These are phyloP conservation scores for Fregetta grallaria DNA, from an alignment of 2,113 vertebrate species.

Conservation along the genomic window DNA sequence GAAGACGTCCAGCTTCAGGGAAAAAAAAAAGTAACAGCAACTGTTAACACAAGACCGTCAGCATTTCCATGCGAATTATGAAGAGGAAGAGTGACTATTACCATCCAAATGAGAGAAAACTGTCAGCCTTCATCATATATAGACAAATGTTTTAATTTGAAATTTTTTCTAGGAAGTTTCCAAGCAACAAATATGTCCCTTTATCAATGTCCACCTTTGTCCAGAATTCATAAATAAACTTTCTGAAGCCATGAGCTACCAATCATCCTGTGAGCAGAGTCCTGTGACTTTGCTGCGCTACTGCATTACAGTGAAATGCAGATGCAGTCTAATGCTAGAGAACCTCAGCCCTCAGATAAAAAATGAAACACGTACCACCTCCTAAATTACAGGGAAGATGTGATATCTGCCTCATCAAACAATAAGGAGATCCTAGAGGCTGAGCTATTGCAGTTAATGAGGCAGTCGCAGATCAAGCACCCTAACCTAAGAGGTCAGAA, in stretches of 20 bases:
- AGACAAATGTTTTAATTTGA: background rate
- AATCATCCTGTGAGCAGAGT: background rate
- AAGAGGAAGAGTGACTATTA: background rate
- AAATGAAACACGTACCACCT: background rate
- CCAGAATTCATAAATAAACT: background rate
- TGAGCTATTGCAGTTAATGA: slow-evolving; percentile 66
- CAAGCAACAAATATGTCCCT: background rate
- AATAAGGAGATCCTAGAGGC: slow-evolving; percentile 17
- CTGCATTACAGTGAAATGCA: slow-evolving; percentile 11
- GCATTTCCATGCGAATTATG: background rate
- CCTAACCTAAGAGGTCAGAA: slow-evolving; percentile 50
- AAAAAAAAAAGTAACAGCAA: background rate
- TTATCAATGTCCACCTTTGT: background rate
- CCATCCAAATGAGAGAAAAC: background rate
- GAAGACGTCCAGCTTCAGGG: background rate
- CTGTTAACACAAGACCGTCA: background rate
- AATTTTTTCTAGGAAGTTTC: slow-evolving; percentile 16
- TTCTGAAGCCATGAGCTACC: background rate
- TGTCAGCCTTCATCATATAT: slow-evolving; percentile 10
- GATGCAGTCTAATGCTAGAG: background rate
- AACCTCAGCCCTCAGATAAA: background rate
- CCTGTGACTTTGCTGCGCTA: background rate
- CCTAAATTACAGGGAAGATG: slow-evolving; percentile 34
- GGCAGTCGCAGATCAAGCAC: background rate
- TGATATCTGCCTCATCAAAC: slow-evolving; percentile 28